Percentiles rank a stretch among this genome's conserved stretches.
Evolutionary conservation across 2,888 invertebrate species (phyloP).

Genomic region (Lucinisca nassula): DNA sequence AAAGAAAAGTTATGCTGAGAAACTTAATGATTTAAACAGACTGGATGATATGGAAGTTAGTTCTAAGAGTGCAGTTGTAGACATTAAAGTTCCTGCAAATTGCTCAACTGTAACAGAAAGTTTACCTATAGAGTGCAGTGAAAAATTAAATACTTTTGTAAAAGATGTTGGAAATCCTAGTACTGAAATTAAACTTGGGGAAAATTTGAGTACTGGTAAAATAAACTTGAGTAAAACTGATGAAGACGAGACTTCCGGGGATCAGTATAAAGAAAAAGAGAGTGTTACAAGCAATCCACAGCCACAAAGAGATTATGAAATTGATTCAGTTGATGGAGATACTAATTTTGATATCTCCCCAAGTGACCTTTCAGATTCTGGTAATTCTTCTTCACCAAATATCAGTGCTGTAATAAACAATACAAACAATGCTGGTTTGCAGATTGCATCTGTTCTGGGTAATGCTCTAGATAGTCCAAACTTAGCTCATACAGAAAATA

Average conservation of each 20-base stretch:
- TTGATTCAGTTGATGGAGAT: constrained; percentile 1
- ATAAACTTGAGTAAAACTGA: not conserved
- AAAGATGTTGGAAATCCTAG: too few relatives aligned
- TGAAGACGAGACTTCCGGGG: not conserved
- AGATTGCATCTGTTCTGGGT: not conserved
- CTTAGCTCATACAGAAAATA: not conserved
- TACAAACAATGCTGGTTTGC: not conserved
- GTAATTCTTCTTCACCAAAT: not conserved
- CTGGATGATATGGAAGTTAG: too few relatives aligned
- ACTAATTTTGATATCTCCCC: not conserved
- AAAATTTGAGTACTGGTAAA: not conserved
- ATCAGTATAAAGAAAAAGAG: too few relatives aligned
- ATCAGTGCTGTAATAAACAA: constrained; percentile 6
- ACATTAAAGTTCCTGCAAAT: too few relatives aligned
- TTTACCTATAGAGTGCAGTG: too few relatives aligned
- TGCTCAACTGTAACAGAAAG: too few relatives aligned
- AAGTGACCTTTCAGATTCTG: not conserved
- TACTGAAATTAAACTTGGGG: too few relatives aligned
- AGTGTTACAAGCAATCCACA: not conserved
- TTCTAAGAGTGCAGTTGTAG: too few relatives aligned
- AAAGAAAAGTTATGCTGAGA: not conserved
- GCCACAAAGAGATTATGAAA: not conserved
- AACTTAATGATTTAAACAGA: not conserved
- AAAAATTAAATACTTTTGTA: too few relatives aligned
- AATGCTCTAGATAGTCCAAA: not conserved